These are phyloP conservation scores for Lepisosteus osseus DNA, from an alignment of 2,113 vertebrate species.

Conservation along the genomic window DNA sequence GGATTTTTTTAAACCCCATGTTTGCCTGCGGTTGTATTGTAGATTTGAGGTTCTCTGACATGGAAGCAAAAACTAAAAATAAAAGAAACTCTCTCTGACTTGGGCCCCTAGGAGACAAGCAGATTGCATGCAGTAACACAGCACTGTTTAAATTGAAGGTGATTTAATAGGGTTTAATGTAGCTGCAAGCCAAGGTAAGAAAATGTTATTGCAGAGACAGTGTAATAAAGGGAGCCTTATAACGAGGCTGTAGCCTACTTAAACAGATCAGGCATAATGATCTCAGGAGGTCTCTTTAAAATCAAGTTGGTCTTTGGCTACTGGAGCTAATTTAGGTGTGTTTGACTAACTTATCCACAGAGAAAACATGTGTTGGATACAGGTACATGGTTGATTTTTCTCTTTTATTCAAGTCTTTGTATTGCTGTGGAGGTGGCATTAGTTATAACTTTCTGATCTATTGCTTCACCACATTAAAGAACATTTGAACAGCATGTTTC, in stretches of 20 bases:
- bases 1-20: too few relatives aligned
- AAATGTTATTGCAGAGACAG: slow-evolving; percentile 6
- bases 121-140: slow-evolving; percentile 18
- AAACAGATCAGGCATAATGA: slow-evolving; percentile 5
- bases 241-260: slow-evolving; percentile 11
- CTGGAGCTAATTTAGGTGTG: background rate
- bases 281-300: background rate
- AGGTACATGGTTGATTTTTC: background rate
- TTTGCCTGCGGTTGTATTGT: too few relatives aligned
- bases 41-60: background rate
- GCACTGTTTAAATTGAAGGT: slow-evolving; percentile 13
- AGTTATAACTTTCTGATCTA: too few relatives aligned
- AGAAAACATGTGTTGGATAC: background rate
- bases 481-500: too few relatives aligned
- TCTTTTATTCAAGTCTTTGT: background rate
- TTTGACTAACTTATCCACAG: background rate
- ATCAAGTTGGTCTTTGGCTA: background rate
- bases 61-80: background rate
- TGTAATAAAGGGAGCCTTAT: slow-evolving; percentile 11
- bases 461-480: too few relatives aligned
- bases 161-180: slow-evolving; percentile 22
- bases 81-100: slow-evolving; percentile 6
- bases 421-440: background rate
- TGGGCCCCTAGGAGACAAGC: slow-evolving; percentile 6
- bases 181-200: slow-evolving; percentile 1